Conservation (phyloP, 2,888 invertebrate species). For the Oxystoma pomonae region DNA sequence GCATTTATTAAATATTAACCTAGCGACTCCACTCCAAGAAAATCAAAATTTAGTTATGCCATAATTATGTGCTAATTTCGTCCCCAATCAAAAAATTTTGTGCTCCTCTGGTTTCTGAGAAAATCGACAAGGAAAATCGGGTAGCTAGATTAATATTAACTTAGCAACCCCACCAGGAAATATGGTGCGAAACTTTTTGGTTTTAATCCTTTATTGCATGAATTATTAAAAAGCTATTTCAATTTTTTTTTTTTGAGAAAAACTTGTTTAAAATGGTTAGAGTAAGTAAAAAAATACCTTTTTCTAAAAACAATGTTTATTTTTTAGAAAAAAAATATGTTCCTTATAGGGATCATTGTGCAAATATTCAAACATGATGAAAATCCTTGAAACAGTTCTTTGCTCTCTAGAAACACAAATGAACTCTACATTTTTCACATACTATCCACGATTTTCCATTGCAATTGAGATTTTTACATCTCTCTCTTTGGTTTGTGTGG, state of each 20-base stretch:
- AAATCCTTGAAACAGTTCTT: conserved; percentile 12
- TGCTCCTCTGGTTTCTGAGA: no score
- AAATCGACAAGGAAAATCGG: no score
- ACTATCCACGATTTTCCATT: conserved; percentile 11
- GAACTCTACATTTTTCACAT: conserved; percentile 12
- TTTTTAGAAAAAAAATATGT: conserved; percentile 5
- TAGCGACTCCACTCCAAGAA: no score
- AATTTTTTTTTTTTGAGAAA: background rate
- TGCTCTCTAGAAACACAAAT: conserved; percentile 8
- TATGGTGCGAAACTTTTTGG: no score
- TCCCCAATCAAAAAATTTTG: no score
- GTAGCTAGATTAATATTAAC: no score
- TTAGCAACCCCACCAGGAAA: no score
- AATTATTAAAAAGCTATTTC: background rate
- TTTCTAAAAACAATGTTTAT: background rate
- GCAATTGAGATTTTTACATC: conserved; percentile 12
- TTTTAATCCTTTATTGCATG: background rate
- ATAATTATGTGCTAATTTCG: no score
- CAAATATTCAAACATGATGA: conserved; percentile 3
- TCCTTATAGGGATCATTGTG: conserved; percentile 10
- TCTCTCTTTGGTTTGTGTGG: conserved; percentile 5
- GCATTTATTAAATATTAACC: no score
- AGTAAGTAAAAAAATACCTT: background rate
- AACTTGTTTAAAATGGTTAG: background rate
- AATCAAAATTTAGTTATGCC: no score